Base-by-base conservation (phyloP, 2,797 vertebrate genomes). In the Anguilla obscura region DNA sequence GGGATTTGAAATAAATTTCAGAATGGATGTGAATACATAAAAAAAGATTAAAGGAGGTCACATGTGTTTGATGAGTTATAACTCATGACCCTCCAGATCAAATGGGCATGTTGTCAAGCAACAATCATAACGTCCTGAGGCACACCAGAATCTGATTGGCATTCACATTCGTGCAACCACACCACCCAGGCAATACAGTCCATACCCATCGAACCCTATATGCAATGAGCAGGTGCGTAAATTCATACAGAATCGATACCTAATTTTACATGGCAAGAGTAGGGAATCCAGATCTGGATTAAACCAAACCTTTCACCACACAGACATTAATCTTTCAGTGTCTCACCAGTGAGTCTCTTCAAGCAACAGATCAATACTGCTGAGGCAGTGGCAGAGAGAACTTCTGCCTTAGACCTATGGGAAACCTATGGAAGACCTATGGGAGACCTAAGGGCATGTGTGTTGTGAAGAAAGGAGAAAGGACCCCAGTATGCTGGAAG, bases 51-150 rank as follows among this genome's bases (percentile, higher is more conserved):
- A 90, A 89, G 89, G 86, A 69, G 69, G 88, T 56, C 84, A 60
- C 85, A 71, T 90, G 89, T 83, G 85, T 85, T 91, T 91, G 87
- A 88, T 60, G 66, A 86, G 74, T 85, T 82, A 86, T 86, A 54
- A 89, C 82, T 88, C 86, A 87, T 45, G 58, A 48, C 86, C 66
- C 56, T 50, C 27, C 86, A 87, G 80, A 88, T 54, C 87, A 74
- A 36, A 54, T 56, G 27, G 60, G 24, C 85, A 86, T 88, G 86
- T 90, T 63, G 56, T 30, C 85, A 79, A 89, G 27, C 56, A 86
- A 24, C 52, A 74, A 36, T 74, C 36, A 88, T 85, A 50, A 45
- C 27, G 48, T 85, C 71, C 52, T n/a, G 45, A 82, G 40, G 50
- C 45, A 82, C 21, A 80, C 5, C 76, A 80, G 76, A 50, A 48